These are phyloP conservation scores for Tipula lateralis DNA, from an alignment of 2,888 invertebrate genomes.

Conservation along the genomic window DNA sequence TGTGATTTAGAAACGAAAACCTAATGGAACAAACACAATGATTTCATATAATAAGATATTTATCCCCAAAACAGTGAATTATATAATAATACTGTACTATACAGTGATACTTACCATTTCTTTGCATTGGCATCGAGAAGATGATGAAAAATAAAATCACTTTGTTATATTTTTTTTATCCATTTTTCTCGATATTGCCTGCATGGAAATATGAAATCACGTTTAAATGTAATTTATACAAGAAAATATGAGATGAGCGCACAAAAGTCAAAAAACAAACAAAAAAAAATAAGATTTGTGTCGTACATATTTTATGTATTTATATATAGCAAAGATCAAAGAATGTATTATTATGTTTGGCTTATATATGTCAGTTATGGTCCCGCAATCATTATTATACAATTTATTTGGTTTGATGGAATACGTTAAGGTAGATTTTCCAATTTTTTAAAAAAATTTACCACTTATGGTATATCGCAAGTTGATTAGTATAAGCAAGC, in stretches of 20 bases:
- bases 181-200: neutral
- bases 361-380: neutral
- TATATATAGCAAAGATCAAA: neutral
- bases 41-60: constrained; percentile 9
- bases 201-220: neutral
- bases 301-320: neutral
- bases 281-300: neutral
- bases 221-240: constrained; percentile 7
- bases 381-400: neutral
- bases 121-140: neutral
- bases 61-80: constrained; percentile 24
- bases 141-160: neutral
- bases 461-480: no score
- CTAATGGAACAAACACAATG: constrained; percentile 13
- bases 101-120: neutral
- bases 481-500: no score
- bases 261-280: no score
- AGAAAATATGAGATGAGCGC: neutral
- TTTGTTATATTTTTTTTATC: neutral
- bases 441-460: neutral
- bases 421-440: neutral
- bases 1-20: constrained; percentile 19
- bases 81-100: neutral
- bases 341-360: neutral
- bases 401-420: neutral